phyloP scores from a whole-genome alignment of 2,888 invertebrate species.

The Baronia brevicornis region DNA sequence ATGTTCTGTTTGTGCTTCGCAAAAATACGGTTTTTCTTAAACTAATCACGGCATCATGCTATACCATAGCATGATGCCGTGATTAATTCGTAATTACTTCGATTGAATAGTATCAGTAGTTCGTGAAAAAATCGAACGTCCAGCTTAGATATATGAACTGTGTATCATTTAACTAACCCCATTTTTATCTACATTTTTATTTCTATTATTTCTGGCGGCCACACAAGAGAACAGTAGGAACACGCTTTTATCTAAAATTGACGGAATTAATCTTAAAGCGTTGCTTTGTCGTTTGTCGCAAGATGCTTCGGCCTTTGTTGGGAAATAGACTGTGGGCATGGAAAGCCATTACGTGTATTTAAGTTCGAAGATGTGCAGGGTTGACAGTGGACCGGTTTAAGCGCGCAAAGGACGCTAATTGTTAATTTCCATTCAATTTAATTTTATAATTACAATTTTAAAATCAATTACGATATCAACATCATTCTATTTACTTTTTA shows the following conservation, averaged over 20 bases:
- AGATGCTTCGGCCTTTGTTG: conserved; percentile 41
- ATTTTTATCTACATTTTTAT: conserved; percentile 21
- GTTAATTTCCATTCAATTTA: no score
- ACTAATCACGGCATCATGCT: no score
- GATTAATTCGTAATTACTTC: no score
- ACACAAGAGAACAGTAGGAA: conserved; percentile 53
- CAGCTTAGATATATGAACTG: conserved; percentile 6
- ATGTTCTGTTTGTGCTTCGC: no score
- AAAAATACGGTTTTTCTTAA: no score
- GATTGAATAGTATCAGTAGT: no score
- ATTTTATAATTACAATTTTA: no score
- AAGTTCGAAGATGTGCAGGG: conserved; percentile 2
- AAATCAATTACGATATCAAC: no score
- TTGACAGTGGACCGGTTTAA: no score
- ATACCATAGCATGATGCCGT: no score
- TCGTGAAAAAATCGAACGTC: conserved; percentile 1
- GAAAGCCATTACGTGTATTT: conserved; percentile 34
- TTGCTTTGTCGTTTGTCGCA: conserved; percentile 52
- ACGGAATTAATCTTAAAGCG: conserved; percentile 60
- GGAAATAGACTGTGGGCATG: conserved; percentile 35
- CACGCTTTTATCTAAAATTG: conserved; percentile 54
- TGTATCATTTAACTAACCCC: conserved; percentile 22
- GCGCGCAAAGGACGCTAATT: no score
- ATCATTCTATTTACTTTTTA: no score
- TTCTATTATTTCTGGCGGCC: conserved; percentile 32